Evolutionary conservation across 1,140 invertebrate species (phyloP).

Genomic region (Leucophenga varia): DNA sequence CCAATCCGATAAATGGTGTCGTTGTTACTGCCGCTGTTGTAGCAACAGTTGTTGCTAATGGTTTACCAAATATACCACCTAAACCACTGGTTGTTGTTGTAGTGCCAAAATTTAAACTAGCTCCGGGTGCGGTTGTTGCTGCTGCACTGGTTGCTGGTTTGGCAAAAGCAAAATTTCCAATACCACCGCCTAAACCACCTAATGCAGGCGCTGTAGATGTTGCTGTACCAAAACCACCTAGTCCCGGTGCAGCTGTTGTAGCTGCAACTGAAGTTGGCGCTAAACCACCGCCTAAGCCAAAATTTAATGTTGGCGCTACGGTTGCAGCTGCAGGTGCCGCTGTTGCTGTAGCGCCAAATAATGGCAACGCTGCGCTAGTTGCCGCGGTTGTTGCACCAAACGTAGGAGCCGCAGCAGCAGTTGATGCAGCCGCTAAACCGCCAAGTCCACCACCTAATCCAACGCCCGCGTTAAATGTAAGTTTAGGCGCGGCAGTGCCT

Average conservation of each 20-base stretch:
- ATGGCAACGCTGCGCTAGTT: no score
- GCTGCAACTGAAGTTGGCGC: background rate
- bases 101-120: slow-evolving; percentile 45
- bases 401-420: slow-evolving; percentile 30
- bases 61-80: slow-evolving; percentile 52
- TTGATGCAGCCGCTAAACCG: slow-evolving; percentile 12
- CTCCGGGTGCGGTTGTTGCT: slow-evolving; percentile 28
- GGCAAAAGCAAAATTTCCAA: slow-evolving; percentile 36
- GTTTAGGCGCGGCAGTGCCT: no score
- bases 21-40: slow-evolving; percentile 28
- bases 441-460: slow-evolving; percentile 2
- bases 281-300: slow-evolving; percentile 28
- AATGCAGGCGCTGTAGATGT: slow-evolving; percentile 19
- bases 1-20: slow-evolving; percentile 61
- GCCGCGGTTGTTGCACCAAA: slow-evolving; percentile 15
- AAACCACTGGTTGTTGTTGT: slow-evolving; percentile 32
- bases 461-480: no score
- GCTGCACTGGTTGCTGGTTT: slow-evolving; percentile 20
- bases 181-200: slow-evolving; percentile 13
- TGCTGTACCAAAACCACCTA: slow-evolving; percentile 18
- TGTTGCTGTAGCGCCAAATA: no score
- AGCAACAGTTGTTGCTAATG: slow-evolving; percentile 11
- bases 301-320: slow-evolving; percentile 19
- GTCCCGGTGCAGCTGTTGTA: slow-evolving; percentile 16
- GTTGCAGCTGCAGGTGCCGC: slow-evolving; percentile 4